phyloP scores from a whole-genome alignment of 2,797 vertebrate genomes.

The Lepus townsendii region DNA sequence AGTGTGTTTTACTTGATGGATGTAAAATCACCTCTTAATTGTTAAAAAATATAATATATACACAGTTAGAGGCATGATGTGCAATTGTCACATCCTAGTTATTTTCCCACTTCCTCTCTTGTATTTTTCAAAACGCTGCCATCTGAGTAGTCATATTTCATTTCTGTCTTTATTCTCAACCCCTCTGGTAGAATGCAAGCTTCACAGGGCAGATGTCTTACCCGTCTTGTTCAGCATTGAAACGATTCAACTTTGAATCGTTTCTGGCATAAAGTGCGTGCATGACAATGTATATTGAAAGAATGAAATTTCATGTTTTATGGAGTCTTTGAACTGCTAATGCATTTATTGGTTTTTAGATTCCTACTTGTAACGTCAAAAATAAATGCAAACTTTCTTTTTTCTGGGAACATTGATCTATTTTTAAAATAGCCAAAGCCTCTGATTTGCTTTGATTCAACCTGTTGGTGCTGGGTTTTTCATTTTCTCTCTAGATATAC shows the following conservation, averaged over 20 bases:
- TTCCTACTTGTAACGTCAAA: not conserved
- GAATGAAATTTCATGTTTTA: not conserved
- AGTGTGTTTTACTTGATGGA: not conserved
- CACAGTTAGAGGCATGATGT: not conserved
- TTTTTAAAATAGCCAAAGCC: slow-evolving; percentile 29
- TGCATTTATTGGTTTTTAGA: slow-evolving; percentile 30
- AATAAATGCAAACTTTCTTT: slow-evolving; percentile 1
- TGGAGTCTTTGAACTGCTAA: not conserved
- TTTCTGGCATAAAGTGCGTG: not conserved
- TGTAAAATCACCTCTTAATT: not conserved
- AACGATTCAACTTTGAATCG: not conserved
- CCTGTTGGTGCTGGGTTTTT: not conserved
- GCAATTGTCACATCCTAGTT: not conserved
- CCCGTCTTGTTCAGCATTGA: not conserved
- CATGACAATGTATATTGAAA: not conserved
- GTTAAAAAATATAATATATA: not conserved
- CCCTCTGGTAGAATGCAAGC: not conserved
- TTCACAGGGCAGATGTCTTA: not conserved
- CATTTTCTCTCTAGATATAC: not conserved
- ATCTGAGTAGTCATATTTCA: not conserved
- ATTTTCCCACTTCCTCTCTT: not conserved
- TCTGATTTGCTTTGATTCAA: slow-evolving; percentile 31
- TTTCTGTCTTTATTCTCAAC: not conserved
- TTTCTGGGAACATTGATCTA: not conserved
- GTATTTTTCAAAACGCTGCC: not conserved